phyloP scores from a whole-genome alignment of 2,797 vertebrate genomes.

The Phoxinus dragarum region DNA sequence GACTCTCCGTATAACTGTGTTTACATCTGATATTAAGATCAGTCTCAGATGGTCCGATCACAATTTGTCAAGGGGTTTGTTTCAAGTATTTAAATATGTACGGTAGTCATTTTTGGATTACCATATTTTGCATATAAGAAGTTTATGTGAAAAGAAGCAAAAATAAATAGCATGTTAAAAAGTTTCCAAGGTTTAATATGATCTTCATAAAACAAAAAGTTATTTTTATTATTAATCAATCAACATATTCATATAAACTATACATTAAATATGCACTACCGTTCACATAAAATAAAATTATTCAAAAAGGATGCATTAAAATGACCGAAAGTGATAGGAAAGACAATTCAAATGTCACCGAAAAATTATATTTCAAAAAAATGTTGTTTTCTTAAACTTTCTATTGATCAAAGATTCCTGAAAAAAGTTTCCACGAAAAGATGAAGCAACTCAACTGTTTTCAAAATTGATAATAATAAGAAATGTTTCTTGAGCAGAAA shows the following conservation, averaged over 20 bases:
- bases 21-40: not conserved
- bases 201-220: not conserved
- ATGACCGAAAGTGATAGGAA: not conserved
- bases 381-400: not conserved
- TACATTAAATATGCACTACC: not conserved
- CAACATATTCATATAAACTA: not conserved
- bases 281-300: not conserved
- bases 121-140: not conserved
- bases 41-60: not conserved
- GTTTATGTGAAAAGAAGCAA: not conserved
- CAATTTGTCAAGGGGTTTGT: not conserved
- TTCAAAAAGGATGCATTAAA: not conserved
- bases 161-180: not conserved
- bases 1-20: not conserved
- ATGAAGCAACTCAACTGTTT: not conserved
- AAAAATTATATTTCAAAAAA: not conserved
- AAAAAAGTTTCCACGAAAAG: not conserved
- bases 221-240: not conserved
- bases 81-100: not conserved
- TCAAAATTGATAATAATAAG: not conserved
- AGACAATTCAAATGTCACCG: not conserved
- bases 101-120: not conserved
- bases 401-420: not conserved
- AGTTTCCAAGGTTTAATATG: not conserved
- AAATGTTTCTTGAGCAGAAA: not conserved